Conservation (phyloP, 2,113 vertebrate genomes). For the Pterocles orientalis region DNA sequence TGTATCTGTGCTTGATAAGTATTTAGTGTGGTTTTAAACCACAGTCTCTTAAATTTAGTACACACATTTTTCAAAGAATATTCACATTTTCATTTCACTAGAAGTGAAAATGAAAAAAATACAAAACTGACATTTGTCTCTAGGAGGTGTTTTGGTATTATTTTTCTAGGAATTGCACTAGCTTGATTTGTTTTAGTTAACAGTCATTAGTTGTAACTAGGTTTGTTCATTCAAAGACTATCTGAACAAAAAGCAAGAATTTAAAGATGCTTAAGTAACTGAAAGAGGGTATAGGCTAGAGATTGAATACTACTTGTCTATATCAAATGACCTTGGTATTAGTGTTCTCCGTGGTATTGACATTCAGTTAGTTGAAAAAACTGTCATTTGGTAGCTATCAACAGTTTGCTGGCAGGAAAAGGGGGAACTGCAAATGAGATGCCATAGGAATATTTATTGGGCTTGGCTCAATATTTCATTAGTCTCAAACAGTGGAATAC, state of each 20-base stretch:
- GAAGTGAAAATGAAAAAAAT: background rate
- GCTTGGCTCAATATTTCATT: background rate
- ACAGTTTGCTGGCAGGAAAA: background rate
- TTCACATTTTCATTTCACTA: background rate
- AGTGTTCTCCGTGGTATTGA: background rate
- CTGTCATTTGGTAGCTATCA: background rate
- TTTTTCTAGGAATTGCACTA: background rate
- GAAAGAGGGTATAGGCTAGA: background rate
- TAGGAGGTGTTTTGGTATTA: background rate
- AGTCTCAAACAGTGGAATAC: background rate
- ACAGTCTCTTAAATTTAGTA: background rate
- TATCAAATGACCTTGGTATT: background rate
- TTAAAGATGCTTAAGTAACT: background rate
- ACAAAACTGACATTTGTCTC: background rate
- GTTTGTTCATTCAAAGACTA: background rate
- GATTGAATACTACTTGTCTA: background rate
- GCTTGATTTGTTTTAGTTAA: background rate
- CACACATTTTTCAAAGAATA: background rate
- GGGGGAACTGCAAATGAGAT: background rate
- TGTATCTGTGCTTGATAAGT: background rate
- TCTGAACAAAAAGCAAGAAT: background rate
- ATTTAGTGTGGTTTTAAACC: background rate
- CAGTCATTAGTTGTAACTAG: fast-evolving
- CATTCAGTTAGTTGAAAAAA: background rate
- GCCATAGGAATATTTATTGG: background rate